A percentile compares a stretch with the other conserved stretches of the same genome.
Evolutionary conservation across 2,797 vertebrate species (phyloP).

Genomic region (Cephalopachus bancanus): DNA sequence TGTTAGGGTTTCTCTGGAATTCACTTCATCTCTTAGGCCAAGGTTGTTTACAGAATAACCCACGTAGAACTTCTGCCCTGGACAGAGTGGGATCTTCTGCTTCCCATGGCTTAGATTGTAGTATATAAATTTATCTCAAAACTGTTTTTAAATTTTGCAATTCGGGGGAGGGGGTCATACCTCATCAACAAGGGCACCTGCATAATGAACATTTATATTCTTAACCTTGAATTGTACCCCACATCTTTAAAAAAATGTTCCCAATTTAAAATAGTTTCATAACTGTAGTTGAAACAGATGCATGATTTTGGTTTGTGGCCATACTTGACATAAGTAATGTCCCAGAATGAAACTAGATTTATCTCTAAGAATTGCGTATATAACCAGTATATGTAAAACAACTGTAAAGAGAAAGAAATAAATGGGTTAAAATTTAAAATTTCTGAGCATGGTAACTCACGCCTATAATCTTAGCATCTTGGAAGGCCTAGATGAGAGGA

Average conservation of each 20-base stretch:
- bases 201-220: too few species aligned
- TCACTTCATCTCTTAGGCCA: neutral
- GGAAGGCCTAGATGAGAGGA: too few species aligned
- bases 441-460: too few species aligned
- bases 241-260: too few species aligned
- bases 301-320: slow-evolving; percentile 47
- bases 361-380: neutral
- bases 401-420: neutral
- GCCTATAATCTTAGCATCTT: too few species aligned
- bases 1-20: neutral
- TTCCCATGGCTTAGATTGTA: neutral
- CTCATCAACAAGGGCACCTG: too few species aligned
- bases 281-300: slow-evolving; percentile 46
- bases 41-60: neutral
- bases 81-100: neutral
- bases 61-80: neutral
- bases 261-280: neutral
- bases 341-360: neutral
- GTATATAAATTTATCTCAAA: neutral
- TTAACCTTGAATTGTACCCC: too few species aligned
- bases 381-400: neutral
- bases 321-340: slow-evolving; percentile 13
- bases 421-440: neutral
- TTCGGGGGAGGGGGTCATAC: too few species aligned
- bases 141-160: neutral